Evolutionary conservation across 2,113 vertebrate species (phyloP), one percentile per base, ranked within the genome.

Genomic region (Sinocyclocheilus anophthalmus): DNA sequence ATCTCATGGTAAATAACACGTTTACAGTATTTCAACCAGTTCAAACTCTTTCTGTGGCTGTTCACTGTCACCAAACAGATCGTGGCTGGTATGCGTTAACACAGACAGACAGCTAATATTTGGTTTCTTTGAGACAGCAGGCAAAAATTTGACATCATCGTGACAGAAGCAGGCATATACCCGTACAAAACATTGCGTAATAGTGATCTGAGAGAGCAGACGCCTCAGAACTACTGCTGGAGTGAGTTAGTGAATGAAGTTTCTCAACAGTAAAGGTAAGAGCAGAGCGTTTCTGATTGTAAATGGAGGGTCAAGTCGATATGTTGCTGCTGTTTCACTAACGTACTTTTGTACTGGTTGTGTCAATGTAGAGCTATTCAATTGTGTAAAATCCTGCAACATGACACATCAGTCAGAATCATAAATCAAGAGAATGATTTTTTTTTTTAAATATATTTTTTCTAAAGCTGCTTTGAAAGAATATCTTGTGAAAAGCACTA

Each of bases 201-300:
- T 1, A 84, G 18, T 39, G 61, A 87, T 61, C 72, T 22, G 18
- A 33, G 16, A 65, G 30, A 84, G 50, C 33, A 61, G 76, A 81
- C 78, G 72, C 5, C 42, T 13, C 39, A 39, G 39, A 39, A 48
- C 45, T 45, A 45, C 37, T 16, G 14, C 65, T 67, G 9, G 53
- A 77, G 76, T 37, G 53, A 77, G 76, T 37, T 37, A 33, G 42
- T 33, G 59, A 42, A 45, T 20, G 55, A 12, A 8, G 30, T 12
- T 61, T 33, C 30, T 37, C 8, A 26, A 33, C 70, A 13, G 37
- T 5, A 6, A 72, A 72, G 70, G 70, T 73, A 45, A 73, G 37
- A 20, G 67, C 3, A 10, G 61, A 24, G 4, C 1, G 0, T 30
- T 67, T 67, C 12, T 14, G 24, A 70, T 18, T 33, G 26, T 33